phyloP scores from a whole-genome alignment of 2,797 vertebrate genomes.

The Chaetodon trifasciatus region DNA sequence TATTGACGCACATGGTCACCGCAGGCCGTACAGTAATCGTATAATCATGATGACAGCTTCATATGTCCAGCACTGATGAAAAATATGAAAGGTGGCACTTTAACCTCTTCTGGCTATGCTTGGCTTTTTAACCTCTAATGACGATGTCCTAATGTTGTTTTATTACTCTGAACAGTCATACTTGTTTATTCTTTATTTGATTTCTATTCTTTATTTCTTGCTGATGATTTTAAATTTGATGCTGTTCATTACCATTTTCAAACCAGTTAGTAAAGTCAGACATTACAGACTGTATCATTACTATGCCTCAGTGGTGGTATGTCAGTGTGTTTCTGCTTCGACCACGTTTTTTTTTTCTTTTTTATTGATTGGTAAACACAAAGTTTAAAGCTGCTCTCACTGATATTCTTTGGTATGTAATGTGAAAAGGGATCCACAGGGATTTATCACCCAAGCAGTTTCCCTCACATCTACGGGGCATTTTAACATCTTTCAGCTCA shows the following conservation, averaged over 20 bases:
- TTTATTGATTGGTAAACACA: no score
- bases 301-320: background rate
- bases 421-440: background rate
- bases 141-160: background rate
- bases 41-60: conserved; percentile 25
- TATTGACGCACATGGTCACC: conserved; percentile 44
- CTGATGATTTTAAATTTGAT: background rate
- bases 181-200: background rate
- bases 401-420: background rate
- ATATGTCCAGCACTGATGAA: conserved; percentile 21
- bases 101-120: conserved; percentile 24
- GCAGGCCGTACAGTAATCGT: background rate
- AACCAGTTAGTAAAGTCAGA: background rate
- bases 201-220: background rate
- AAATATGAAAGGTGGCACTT: conserved; percentile 40
- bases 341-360: no score
- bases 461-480: background rate
- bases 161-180: conserved; percentile 1
- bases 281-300: background rate
- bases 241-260: background rate
- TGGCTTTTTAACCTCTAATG: conserved; percentile 35
- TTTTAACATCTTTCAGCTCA: background rate
- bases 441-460: background rate
- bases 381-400: background rate
- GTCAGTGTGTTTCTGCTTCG: background rate